Evolutionary conservation across 2,113 vertebrate species (phyloP).

Genomic region (Halcyon malimbica): DNA sequence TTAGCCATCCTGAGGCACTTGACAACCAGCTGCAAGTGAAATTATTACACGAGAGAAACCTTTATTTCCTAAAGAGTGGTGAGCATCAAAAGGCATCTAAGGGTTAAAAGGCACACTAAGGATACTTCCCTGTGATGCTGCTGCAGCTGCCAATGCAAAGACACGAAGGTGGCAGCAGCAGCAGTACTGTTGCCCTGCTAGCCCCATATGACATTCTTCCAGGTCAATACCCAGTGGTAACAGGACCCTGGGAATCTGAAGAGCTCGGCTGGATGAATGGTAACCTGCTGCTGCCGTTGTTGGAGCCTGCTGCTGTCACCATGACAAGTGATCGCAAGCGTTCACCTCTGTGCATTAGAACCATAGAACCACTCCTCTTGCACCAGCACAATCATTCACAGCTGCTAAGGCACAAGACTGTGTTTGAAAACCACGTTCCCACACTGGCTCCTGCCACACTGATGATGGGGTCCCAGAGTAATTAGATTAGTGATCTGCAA

Average conservation of each 20-base stretch:
- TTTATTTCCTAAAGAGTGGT: neutral
- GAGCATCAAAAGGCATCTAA: neutral
- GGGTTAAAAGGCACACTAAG: neutral
- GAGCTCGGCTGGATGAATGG: neutral
- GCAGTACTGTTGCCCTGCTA: neutral
- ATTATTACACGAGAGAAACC: accelerated
- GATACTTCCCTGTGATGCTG: neutral
- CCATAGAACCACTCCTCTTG: neutral
- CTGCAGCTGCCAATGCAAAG: neutral
- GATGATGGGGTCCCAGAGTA: neutral
- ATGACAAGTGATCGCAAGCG: accelerated
- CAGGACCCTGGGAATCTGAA: neutral
- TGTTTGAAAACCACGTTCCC: neutral
- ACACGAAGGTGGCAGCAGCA: neutral
- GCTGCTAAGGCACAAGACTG: neutral
- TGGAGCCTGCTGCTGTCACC: neutral
- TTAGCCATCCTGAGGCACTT: neutral
- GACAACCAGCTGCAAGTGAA: neutral
- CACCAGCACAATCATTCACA: neutral
- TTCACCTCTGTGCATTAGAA: neutral
- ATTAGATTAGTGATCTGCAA: neutral
- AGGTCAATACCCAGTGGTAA: accelerated
- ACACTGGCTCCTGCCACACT: accelerated
- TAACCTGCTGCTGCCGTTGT: neutral
- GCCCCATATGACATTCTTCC: accelerated